A percentile compares a stretch with the other conserved stretches of the same genome.
phyloP scores from a whole-genome alignment of 2,113 vertebrate genomes.

The Acrocephalus arundinaceus region DNA sequence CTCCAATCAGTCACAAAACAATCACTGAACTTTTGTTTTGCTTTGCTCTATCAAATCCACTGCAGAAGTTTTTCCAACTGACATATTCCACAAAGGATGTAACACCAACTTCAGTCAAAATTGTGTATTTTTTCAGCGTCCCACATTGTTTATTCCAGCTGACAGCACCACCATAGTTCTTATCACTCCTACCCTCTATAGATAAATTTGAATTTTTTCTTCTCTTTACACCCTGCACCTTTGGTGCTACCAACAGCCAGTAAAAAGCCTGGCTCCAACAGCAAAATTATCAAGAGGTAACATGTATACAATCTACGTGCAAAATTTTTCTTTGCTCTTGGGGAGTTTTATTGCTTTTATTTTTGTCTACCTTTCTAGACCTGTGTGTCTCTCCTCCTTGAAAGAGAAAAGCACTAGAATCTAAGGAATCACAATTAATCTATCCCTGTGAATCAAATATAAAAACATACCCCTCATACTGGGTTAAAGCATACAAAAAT shows the following conservation, averaged over 20 bases:
- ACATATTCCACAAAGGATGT: neutral
- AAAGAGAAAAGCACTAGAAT: neutral
- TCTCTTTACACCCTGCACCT: neutral
- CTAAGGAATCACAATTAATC: neutral
- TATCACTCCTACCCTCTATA: neutral
- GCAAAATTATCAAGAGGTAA: neutral
- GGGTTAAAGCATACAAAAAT: neutral
- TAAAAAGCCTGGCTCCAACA: neutral
- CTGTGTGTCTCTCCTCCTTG: neutral
- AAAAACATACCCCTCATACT: neutral
- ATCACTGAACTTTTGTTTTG: neutral
- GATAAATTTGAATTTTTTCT: neutral
- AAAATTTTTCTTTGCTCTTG: neutral
- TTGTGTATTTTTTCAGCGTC: neutral
- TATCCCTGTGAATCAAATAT: neutral
- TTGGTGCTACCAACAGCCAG: neutral
- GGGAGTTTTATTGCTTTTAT: neutral
- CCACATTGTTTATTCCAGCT: neutral
- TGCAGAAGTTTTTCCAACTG: neutral
- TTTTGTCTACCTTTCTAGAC: neutral
- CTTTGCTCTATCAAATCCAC: neutral
- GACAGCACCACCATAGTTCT: neutral
- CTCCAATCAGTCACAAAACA: neutral
- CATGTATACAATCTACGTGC: rapidly evolving
- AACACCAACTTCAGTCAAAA: neutral